These are phyloP conservation scores for Anhinga anhinga DNA, from an alignment of 2,113 vertebrate genomes.

Conservation along the genomic window DNA sequence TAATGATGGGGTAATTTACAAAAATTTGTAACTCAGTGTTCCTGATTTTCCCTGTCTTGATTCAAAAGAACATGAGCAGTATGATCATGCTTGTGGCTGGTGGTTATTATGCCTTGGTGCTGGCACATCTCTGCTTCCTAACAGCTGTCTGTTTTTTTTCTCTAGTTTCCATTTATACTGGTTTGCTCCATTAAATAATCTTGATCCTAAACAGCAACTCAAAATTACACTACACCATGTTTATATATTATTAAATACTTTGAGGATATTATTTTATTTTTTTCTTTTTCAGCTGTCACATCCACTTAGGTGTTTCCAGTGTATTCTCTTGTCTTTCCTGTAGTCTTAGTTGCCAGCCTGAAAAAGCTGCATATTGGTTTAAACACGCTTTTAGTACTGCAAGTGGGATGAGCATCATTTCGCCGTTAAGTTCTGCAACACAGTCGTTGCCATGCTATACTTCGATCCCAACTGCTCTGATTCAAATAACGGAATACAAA, in stretches of 20 bases:
- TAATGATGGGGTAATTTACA: background rate
- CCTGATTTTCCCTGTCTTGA: background rate
- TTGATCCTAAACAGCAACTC: conserved; percentile 17
- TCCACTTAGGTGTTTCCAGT: background rate
- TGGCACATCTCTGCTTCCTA: background rate
- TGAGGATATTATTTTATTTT: background rate
- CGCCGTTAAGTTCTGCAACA: background rate
- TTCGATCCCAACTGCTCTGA: background rate
- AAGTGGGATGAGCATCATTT: background rate
- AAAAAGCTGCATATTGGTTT: background rate
- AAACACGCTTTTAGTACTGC: background rate
- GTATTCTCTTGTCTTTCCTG: background rate
- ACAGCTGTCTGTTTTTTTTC: background rate
- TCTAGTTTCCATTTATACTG: background rate
- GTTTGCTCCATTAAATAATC: conserved; percentile 16
- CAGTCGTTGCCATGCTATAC: background rate
- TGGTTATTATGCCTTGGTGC: background rate
- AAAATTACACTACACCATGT: background rate
- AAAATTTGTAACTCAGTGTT: background rate
- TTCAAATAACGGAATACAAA: background rate
- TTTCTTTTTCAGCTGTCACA: background rate
- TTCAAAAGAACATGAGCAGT: background rate
- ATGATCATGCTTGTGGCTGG: background rate
- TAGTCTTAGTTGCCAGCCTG: background rate
- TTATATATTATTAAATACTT: background rate